Evolutionary conservation across 92 coral and sea anemone genomes (phyloP).

Genomic region (Porites cylindrica): DNA sequence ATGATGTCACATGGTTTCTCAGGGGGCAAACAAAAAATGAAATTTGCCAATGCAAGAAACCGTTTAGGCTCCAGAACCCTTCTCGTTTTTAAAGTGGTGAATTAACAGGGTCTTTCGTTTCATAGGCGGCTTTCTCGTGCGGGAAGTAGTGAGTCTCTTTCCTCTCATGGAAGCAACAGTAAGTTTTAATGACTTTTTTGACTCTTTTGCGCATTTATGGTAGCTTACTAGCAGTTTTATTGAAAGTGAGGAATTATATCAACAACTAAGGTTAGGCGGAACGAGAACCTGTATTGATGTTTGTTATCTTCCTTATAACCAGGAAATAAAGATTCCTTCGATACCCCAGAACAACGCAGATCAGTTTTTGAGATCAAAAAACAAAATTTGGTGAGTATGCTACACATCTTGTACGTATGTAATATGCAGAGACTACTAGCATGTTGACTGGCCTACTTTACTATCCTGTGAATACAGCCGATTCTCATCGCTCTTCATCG

Average conservation of each 20-base stretch:
- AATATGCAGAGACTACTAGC: too few species aligned
- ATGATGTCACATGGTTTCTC: too few species aligned
- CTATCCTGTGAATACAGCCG: too few species aligned
- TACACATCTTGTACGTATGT: not conserved
- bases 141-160: conserved; percentile 50
- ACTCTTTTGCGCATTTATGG: too few species aligned
- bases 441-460: too few species aligned
- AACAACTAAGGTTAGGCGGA: not conserved
- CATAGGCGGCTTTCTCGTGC: conserved; percentile 51
- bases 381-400: conserved; percentile 62
- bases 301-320: not conserved
- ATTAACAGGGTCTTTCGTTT: not conserved
- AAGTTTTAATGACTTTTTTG: conserved; percentile 3
- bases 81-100: not conserved
- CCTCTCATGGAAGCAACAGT: conserved; percentile 69
- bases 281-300: not conserved
- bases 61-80: too few species aligned
- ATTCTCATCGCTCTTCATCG: too few species aligned
- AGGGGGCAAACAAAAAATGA: too few species aligned
- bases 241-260: not conserved
- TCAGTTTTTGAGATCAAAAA: conserved; percentile 71
- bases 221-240: too few species aligned
- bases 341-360: conserved; percentile 59
- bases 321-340: conserved; percentile 69
- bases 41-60: too few species aligned